These are phyloP conservation scores for Lasiurus cinereus DNA, from an alignment of 2,113 vertebrate species.

Conservation along the genomic window DNA sequence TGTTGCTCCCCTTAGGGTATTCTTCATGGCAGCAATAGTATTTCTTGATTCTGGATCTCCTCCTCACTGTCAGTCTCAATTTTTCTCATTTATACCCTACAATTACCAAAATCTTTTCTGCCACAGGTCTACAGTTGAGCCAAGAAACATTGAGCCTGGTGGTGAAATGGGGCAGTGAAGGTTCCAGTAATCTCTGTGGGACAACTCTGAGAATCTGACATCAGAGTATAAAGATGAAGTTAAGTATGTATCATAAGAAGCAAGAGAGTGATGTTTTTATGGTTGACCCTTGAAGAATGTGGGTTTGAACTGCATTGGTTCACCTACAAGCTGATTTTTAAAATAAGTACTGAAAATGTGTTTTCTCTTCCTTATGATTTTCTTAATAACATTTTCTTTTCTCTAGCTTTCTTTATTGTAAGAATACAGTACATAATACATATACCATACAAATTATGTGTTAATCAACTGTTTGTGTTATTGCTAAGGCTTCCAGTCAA, in stretches of 20 bases:
- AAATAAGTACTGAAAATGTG: neutral
- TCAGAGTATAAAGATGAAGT: neutral
- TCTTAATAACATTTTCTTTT: neutral
- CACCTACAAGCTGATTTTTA: neutral
- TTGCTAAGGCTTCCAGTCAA: neutral
- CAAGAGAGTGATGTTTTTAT: neutral
- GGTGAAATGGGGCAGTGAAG: neutral
- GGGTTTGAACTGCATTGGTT: neutral
- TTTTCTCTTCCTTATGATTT: neutral
- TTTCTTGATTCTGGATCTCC: conserved; percentile 5
- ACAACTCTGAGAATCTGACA: neutral
- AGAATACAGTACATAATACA: neutral
- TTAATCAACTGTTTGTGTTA: neutral
- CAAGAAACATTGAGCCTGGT: neutral
- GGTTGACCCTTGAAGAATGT: neutral
- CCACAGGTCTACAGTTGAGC: neutral
- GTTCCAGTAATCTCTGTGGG: neutral
- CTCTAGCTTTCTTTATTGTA: neutral
- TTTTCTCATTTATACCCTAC: neutral
- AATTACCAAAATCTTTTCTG: neutral
- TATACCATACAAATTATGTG: neutral
- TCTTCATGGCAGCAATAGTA: neutral
- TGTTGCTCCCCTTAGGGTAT: conserved; percentile 41
- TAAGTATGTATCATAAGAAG: neutral
- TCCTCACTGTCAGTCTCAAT: neutral